phyloP scores from a whole-genome alignment of 2,113 vertebrate genomes.

The Pollimyrus isidori region DNA sequence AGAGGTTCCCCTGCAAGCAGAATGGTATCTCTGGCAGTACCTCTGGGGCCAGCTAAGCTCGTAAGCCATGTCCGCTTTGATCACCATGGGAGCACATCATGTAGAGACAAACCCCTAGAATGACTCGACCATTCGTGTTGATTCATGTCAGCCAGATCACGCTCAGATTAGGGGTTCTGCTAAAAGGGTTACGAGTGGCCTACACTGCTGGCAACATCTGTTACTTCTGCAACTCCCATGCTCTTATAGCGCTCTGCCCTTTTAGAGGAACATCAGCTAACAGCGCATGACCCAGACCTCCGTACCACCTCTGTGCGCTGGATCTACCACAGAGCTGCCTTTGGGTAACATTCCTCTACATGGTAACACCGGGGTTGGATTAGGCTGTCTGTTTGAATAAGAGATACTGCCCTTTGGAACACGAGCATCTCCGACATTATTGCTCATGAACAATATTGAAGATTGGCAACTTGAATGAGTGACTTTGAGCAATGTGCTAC shows the following conservation, averaged over 20 bases:
- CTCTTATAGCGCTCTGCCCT: neutral
- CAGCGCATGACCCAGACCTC: neutral
- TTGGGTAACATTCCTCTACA: neutral
- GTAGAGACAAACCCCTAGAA: slow-evolving; percentile 7
- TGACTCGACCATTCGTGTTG: slow-evolving; percentile 15
- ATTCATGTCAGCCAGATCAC: slow-evolving; percentile 8
- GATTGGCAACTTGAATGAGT: neutral
- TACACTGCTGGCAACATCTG: neutral
- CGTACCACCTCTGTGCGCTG: neutral
- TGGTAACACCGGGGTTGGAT: neutral
- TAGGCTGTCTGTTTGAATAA: slow-evolving; percentile 16
- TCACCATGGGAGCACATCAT: slow-evolving; percentile 20
- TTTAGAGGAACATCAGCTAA: neutral
- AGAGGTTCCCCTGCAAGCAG: neutral
- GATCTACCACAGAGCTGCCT: slow-evolving; percentile 4
- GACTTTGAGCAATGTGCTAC: neutral
- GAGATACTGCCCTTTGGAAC: slow-evolving; percentile 4
- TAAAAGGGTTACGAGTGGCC: neutral
- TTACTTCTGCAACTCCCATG: neutral
- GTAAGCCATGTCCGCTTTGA: slow-evolving; percentile 24
- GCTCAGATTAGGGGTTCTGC: neutral
- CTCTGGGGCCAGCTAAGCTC: slow-evolving; percentile 20
- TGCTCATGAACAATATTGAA: neutral
- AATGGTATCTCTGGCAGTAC: slow-evolving; percentile 2
- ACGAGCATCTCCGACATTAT: neutral